These are phyloP conservation scores for Rhodophaea formosa DNA, from an alignment of 2,888 invertebrate species.

Conservation along the genomic window DNA sequence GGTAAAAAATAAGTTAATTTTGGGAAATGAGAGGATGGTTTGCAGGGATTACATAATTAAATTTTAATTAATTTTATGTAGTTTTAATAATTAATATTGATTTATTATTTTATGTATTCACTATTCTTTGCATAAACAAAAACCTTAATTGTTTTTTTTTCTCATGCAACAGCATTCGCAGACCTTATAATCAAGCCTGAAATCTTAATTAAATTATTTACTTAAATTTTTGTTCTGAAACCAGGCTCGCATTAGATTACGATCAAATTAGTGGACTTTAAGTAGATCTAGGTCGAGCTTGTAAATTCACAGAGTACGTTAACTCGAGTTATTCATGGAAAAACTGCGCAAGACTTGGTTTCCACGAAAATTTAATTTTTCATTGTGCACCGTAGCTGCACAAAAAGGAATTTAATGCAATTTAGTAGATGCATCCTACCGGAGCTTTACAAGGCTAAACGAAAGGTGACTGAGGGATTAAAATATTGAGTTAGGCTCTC, in stretches of 20 bases:
- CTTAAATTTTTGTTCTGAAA: neutral
- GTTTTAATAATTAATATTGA: too few species aligned
- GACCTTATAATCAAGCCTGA: neutral
- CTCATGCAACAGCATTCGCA: neutral
- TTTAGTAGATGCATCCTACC: slow-evolving; percentile 51
- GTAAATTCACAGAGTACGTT: slow-evolving; percentile 18
- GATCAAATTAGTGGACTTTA: slow-evolving; percentile 14
- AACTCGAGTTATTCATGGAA: slow-evolving; percentile 25
- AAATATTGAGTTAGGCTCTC: slow-evolving; percentile 34
- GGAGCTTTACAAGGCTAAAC: slow-evolving; percentile 36
- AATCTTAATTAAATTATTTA: neutral
- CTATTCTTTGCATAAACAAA: neutral
- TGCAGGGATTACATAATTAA: too few species aligned
- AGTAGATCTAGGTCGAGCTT: slow-evolving; percentile 16
- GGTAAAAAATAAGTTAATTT: too few species aligned
- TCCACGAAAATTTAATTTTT: slow-evolving; percentile 46
- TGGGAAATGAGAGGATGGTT: too few species aligned
- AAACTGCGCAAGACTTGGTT: slow-evolving; percentile 30
- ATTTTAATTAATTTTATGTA: too few species aligned
- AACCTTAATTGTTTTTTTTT: neutral
- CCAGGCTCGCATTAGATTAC: slow-evolving; percentile 8
- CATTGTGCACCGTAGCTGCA: slow-evolving; percentile 44
- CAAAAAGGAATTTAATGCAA: slow-evolving; percentile 66
- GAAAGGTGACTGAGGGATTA: slow-evolving; percentile 37
- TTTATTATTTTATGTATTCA: too few species aligned